These are phyloP conservation scores for Oreohelix idahoensis DNA, from an alignment of 1,140 invertebrate genomes.

Conservation along the genomic window DNA sequence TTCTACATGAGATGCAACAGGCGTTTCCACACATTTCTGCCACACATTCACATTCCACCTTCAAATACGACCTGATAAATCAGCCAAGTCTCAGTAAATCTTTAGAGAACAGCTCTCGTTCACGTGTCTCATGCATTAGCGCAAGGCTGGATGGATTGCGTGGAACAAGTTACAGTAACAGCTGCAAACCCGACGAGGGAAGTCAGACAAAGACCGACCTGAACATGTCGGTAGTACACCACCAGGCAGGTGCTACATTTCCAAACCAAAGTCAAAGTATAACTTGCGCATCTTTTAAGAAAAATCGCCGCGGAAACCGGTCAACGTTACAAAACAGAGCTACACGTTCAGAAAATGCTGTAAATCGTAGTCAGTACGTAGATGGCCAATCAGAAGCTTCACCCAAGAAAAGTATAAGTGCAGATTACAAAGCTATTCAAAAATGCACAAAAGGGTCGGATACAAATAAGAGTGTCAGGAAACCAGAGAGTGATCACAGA, in stretches of 20 bases:
- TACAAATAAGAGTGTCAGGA: too few species aligned
- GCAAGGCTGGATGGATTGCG: background rate
- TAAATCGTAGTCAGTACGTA: too few species aligned
- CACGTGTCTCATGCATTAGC: background rate
- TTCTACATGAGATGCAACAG: slow-evolving; percentile 21
- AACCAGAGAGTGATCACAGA: too few species aligned
- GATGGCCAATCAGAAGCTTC: too few species aligned
- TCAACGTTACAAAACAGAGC: too few species aligned
- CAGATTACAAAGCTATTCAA: too few species aligned
- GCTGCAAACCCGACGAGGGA: background rate
- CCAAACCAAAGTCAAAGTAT: too few species aligned
- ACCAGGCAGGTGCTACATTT: background rate
- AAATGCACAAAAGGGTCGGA: too few species aligned
- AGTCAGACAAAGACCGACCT: background rate
- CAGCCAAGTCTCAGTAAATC: background rate
- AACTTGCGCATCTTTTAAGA: too few species aligned
- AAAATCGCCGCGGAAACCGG: too few species aligned
- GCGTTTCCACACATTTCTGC: background rate
- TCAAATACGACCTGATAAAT: background rate
- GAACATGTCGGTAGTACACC: background rate
- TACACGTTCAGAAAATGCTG: too few species aligned
- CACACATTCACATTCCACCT: background rate
- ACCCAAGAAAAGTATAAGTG: too few species aligned
- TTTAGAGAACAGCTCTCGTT: background rate
- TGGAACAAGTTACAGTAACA: background rate